Conservation (phyloP, 2,797 vertebrate species). For the Malurus leucopterus region DNA sequence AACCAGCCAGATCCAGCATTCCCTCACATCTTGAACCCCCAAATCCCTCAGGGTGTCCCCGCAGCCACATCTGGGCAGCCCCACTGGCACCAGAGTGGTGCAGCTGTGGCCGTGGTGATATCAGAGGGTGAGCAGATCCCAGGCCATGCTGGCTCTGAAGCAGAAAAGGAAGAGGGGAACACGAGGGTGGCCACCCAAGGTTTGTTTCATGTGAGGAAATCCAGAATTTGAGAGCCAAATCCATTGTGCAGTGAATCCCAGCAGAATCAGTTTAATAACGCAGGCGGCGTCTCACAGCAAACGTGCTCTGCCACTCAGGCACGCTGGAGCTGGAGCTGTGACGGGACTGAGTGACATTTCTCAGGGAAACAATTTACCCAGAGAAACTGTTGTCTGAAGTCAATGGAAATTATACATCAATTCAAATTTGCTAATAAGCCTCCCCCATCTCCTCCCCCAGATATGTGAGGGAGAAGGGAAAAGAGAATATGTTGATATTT, state of each 20-base stretch:
- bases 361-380: slow-evolving; percentile 48
- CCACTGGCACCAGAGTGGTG: not conserved
- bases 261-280: not conserved
- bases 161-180: not conserved
- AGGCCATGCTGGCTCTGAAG: not conserved
- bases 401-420: slow-evolving; percentile 41
- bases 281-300: not conserved
- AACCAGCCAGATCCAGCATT: not conserved
- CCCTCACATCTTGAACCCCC: not conserved
- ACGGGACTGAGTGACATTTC: slow-evolving; percentile 35
- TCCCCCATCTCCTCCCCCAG: slow-evolving; percentile 25
- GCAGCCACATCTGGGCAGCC: not conserved
- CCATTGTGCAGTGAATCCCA: not conserved
- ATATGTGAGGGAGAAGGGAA: not conserved
- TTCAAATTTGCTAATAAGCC: slow-evolving; percentile 43
- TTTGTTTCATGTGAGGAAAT: not conserved
- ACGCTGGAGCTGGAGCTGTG: not conserved
- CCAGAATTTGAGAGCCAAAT: not conserved
- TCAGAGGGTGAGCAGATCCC: not conserved
- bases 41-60: not conserved
- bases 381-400: slow-evolving; percentile 44
- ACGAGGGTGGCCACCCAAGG: not conserved
- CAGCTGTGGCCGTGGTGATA: not conserved
- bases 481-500: slow-evolving; percentile 34
- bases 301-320: slow-evolving; percentile 8